Conservation (phyloP, 2,797 vertebrate species). For the Hyperoplus lanceolatus region DNA sequence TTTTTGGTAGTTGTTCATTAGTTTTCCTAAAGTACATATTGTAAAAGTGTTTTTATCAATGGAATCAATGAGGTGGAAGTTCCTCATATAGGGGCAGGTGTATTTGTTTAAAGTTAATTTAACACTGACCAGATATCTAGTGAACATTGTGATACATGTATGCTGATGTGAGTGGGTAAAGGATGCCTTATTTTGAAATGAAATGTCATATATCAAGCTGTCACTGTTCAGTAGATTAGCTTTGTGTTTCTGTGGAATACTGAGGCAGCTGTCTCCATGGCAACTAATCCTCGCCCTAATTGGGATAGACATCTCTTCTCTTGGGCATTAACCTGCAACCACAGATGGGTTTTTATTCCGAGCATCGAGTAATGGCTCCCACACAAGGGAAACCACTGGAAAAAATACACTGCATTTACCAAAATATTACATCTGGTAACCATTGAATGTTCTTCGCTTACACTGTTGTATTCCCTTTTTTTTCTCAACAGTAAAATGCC, state of each 20-base stretch:
- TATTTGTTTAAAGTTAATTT: conserved; percentile 7
- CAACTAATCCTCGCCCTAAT: conserved; percentile 68
- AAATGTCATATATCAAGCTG: conserved; percentile 29
- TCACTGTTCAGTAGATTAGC: conserved; percentile 35
- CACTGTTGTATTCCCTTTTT: conserved; percentile 2
- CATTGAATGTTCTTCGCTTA: conserved; percentile 40
- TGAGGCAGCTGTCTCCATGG: conserved; percentile 69
- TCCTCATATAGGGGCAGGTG: conserved; percentile 1
- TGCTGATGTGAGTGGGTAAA: conserved; percentile 10
- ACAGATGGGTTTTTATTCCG: conserved; percentile 27
- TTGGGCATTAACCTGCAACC: conserved; percentile 34
- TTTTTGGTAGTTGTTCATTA: neutral
- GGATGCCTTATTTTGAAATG: conserved; percentile 34
- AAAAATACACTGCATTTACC: conserved; percentile 21
- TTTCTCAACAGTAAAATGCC: neutral
- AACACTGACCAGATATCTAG: conserved; percentile 5
- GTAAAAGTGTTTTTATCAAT: conserved; percentile 3
- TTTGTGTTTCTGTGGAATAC: conserved; percentile 44
- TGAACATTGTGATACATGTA: conserved; percentile 32
- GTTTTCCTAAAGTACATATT: conserved; percentile 13
- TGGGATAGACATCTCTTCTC: conserved; percentile 52
- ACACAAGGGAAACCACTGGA: conserved; percentile 20
- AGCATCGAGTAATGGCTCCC: conserved; percentile 2
- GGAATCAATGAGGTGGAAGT: neutral
- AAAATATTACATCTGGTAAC: conserved; percentile 25